phyloP scores from a whole-genome alignment of 2,113 vertebrate genomes.

The Tichodroma muraria region DNA sequence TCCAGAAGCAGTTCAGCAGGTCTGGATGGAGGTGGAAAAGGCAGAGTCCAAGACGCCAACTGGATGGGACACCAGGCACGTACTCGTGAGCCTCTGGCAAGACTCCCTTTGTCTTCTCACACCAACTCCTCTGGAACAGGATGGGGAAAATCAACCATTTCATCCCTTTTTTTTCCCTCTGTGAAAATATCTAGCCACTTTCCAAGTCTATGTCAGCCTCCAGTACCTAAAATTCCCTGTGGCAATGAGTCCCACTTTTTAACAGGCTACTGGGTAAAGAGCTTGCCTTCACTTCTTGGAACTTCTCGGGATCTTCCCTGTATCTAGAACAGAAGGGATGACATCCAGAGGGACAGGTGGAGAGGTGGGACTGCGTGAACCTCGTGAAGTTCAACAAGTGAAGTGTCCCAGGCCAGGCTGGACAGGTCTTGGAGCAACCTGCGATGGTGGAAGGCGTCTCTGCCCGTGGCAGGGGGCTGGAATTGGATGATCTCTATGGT shows the following conservation, averaged over 20 bases:
- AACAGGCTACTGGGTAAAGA: not conserved
- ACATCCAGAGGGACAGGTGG: not conserved
- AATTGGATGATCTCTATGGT: no score
- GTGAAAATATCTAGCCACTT: not conserved
- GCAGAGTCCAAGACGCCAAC: not conserved
- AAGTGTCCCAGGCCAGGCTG: not conserved
- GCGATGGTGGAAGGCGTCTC: not conserved
- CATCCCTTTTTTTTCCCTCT: not conserved
- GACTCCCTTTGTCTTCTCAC: not conserved
- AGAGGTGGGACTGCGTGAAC: not conserved
- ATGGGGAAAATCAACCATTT: not conserved
- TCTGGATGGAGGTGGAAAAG: not conserved
- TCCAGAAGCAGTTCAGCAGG: not conserved
- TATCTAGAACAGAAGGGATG: not conserved
- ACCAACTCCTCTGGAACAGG: not conserved
- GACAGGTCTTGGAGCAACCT: not conserved
- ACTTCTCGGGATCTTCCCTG: not conserved
- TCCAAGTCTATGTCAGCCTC: not conserved
- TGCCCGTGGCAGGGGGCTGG: not conserved
- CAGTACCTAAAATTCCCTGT: not conserved
- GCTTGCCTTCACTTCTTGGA: not conserved
- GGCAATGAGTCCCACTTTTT: not conserved
- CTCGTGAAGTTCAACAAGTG: not conserved
- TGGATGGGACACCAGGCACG: not conserved
- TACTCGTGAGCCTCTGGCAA: fast-evolving